A percentile compares a stretch with the other conserved stretches of the same genome.
phyloP scores from a whole-genome alignment of 2,797 vertebrate species.

The Scarus forsteni region DNA sequence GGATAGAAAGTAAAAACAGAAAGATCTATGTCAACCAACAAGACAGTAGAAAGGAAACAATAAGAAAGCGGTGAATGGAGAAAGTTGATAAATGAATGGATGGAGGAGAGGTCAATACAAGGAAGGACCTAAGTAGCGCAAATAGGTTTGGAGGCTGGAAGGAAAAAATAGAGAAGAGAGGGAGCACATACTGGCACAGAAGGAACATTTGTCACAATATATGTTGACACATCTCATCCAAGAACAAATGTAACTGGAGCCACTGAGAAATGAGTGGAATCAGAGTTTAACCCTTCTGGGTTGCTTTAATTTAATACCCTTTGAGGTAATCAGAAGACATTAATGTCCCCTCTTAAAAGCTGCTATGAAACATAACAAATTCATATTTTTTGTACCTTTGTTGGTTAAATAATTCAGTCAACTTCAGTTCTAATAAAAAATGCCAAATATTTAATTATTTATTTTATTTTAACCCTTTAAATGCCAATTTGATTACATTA shows the following conservation, averaged over 20 bases:
- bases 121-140: conserved; percentile 1
- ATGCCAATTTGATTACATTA: no score
- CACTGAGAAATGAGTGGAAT: background rate
- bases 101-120: background rate
- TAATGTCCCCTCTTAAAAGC: no score
- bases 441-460: no score
- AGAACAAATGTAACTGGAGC: conserved; percentile 17
- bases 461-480: no score
- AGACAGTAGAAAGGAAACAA: background rate
- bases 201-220: conserved; percentile 43
- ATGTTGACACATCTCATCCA: conserved; percentile 7
- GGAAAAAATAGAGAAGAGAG: background rate
- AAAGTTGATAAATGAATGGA: conserved; percentile 12
- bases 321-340: no score
- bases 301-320: no score
- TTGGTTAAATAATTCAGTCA: no score
- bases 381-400: no score
- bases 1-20: conserved; percentile 6
- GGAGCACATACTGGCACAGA: background rate
- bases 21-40: conserved; percentile 21
- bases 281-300: no score
- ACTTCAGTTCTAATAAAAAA: no score
- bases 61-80: background rate
- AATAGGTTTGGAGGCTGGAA: conserved; percentile 10
- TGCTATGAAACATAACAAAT: no score